Evolutionary conservation across 2,888 invertebrate species (phyloP).

Genomic region (Serrognathus titanus): DNA sequence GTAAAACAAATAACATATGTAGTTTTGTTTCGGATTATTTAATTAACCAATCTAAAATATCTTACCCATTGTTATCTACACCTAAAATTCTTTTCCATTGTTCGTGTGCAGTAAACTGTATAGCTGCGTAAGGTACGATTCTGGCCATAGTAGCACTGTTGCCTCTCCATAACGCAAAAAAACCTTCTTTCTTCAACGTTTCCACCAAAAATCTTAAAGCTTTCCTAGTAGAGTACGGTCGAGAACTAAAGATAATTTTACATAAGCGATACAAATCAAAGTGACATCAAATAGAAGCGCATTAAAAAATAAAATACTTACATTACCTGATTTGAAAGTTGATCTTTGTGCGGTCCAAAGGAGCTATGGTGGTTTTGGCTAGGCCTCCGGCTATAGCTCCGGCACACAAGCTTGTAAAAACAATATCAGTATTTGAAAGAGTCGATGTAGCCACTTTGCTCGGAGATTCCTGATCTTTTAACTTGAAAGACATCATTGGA

Average conservation of each 20-base stretch:
- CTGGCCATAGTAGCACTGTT: slow-evolving; percentile 98
- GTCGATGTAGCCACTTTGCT: slow-evolving; percentile 17
- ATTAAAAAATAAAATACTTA: slow-evolving; percentile 27
- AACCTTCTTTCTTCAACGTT: slow-evolving; percentile 74
- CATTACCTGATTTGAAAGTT: slow-evolving; percentile 86
- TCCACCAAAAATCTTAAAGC: slow-evolving; percentile 65
- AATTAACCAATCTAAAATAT: too few species aligned
- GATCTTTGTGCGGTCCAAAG: slow-evolving; percentile 96
- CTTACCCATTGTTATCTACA: slow-evolving; percentile 62
- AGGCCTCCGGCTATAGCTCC: slow-evolving; percentile 93
- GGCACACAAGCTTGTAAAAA: slow-evolving; percentile 79
- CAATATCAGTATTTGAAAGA: slow-evolving; percentile 56
- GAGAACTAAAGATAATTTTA: slow-evolving; percentile 45
- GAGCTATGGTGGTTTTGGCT: slow-evolving; percentile 96
- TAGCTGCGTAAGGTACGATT: slow-evolving; percentile 94
- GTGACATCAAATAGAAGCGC: not conserved
- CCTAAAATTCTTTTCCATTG: slow-evolving; percentile 85
- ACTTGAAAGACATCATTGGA: slow-evolving; percentile 25
- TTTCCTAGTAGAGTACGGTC: slow-evolving; percentile 68
- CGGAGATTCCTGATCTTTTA: slow-evolving; percentile 19
- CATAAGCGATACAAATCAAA: not conserved
- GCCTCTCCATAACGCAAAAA: slow-evolving; percentile 88
- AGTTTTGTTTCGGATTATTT: too few species aligned
- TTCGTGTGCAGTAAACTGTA: slow-evolving; percentile 97
- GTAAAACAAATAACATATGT: slow-evolving; percentile 24